A percentile compares a stretch with the other conserved stretches of the same genome.
Conservation (phyloP, 2,113 vertebrate genomes). For the Muscicapa adusta region DNA sequence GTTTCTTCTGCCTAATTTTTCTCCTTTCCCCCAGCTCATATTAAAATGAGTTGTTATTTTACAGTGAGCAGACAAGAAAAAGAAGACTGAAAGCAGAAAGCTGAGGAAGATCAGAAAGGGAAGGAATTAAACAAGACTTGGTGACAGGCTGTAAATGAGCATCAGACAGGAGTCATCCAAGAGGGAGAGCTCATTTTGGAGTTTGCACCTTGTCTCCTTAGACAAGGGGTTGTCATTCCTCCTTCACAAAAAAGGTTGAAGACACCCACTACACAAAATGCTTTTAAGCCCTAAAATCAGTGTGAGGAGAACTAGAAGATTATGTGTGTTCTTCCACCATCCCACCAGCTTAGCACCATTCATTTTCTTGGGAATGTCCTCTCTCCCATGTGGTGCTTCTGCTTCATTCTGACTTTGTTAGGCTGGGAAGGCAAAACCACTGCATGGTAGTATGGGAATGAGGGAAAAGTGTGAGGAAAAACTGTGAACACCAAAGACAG, state of each 20-base stretch:
- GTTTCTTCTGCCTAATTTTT: not conserved
- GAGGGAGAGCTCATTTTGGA: not conserved
- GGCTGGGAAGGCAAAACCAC: not conserved
- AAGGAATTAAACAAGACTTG: not conserved
- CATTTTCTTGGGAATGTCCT: not conserved
- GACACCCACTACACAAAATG: not conserved
- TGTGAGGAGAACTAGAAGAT: not conserved
- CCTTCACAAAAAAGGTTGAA: not conserved
- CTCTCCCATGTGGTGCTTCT: not conserved
- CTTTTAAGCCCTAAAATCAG: not conserved
- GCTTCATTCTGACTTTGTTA: not conserved
- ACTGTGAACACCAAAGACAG: not conserved
- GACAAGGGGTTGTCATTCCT: not conserved
- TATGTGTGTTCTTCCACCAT: not conserved
- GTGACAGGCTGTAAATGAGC: not conserved
- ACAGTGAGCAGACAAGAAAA: not conserved
- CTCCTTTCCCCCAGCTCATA: not conserved
- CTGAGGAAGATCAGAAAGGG: not conserved
- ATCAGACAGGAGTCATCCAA: not conserved
- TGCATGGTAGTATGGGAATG: not conserved
- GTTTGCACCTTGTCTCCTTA: not conserved
- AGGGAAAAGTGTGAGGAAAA: not conserved
- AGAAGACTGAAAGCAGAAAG: not conserved
- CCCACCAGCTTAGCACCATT: not conserved
- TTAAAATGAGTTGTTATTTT: not conserved